Evolutionary conservation across 2,113 vertebrate species (phyloP).

Genomic region (Ciconia boyciana): DNA sequence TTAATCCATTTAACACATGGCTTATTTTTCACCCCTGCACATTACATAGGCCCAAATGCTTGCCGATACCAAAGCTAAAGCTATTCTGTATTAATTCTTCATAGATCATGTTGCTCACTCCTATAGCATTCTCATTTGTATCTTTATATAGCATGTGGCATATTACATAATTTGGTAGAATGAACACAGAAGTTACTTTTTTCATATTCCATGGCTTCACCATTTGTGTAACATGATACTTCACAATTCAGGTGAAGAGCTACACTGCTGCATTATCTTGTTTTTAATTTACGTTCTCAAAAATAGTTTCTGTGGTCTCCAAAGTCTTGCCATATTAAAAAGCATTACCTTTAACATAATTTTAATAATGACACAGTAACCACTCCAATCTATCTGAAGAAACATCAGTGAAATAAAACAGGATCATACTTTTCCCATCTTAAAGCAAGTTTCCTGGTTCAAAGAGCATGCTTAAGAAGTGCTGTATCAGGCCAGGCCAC

Average conservation of each 20-base stretch:
- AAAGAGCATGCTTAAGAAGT: neutral
- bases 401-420: neutral
- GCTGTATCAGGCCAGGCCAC: neutral
- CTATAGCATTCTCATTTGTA: neutral
- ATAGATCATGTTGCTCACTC: neutral
- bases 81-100: neutral
- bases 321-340: neutral
- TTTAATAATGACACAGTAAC: neutral
- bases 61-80: neutral
- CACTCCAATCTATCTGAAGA: neutral
- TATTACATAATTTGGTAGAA: neutral
- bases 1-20: slow-evolving; percentile 65
- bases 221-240: neutral
- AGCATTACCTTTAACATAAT: neutral
- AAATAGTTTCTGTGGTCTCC: neutral
- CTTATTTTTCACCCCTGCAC: slow-evolving; percentile 42
- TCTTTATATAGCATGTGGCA: neutral
- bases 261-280: neutral
- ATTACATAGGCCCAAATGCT: neutral
- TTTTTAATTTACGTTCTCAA: neutral
- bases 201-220: neutral
- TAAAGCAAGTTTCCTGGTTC: neutral
- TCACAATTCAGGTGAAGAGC: neutral
- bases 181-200: neutral
- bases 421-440: neutral